A percentile compares a stretch with the other conserved stretches of the same genome.
phyloP scores from a whole-genome alignment of 64 coral and sea anemone genomes.

The Pocillopora verrucosa region DNA sequence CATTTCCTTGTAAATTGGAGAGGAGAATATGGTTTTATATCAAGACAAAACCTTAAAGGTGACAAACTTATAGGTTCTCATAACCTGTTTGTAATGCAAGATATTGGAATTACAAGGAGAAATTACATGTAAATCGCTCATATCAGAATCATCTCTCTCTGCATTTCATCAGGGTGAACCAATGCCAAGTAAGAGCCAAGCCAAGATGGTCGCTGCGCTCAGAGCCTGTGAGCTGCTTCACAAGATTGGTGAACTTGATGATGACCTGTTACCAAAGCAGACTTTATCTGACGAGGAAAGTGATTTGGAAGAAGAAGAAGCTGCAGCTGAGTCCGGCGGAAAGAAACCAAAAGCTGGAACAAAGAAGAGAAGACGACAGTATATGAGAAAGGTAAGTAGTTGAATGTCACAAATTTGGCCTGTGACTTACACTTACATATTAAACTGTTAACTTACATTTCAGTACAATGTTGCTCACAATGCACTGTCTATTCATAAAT shows the following conservation, averaged over 20 bases:
- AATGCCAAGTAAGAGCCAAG: constrained; percentile 75
- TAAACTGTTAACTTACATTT: no score
- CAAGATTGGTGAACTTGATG: constrained; percentile 64
- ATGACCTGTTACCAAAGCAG: constrained; percentile 63
- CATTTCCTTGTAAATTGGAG: no score
- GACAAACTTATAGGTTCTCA: no score
- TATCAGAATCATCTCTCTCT: neutral
- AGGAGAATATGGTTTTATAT: no score
- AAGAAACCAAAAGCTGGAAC: constrained; percentile 72
- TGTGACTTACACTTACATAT: no score
- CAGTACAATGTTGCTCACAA: no score
- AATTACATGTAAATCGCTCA: neutral
- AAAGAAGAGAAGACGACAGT: constrained; percentile 65
- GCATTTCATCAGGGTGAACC: constrained; percentile 46
- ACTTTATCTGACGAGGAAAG: constrained; percentile 57
- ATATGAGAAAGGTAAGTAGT: constrained; percentile 69
- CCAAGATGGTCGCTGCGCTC: constrained; percentile 85
- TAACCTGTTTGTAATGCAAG: no score
- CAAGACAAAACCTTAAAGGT: no score
- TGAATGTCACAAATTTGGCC: neutral
- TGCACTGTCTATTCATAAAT: no score
- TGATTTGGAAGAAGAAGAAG: constrained; percentile 58
- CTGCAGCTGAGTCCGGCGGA: constrained; percentile 28
- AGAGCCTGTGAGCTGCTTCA: constrained; percentile 57
- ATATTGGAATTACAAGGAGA: no score